A percentile compares a stretch with the other conserved stretches of the same genome.
Evolutionary conservation across 2,888 invertebrate genomes (phyloP).

Genomic region (Phalera bucephala): DNA sequence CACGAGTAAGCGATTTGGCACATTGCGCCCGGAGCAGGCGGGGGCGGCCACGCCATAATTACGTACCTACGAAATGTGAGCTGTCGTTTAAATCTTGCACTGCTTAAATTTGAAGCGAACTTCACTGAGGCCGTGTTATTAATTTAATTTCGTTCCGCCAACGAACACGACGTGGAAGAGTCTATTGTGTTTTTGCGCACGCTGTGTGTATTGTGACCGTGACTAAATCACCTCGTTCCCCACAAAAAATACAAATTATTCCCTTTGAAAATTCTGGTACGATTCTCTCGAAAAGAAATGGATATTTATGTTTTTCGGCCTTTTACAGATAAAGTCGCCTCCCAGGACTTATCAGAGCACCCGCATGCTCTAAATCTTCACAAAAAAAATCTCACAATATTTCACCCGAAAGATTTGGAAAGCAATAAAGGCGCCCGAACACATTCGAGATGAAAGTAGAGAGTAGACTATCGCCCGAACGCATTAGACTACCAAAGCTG

Average conservation of each 20-base stretch:
- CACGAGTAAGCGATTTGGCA: conserved; percentile 80
- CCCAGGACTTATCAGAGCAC: conserved; percentile 21
- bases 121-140: conserved; percentile 60
- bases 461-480: conserved; percentile 44
- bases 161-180: conserved; percentile 18
- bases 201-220: conserved; percentile 17
- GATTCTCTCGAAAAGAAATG: conserved; percentile 25
- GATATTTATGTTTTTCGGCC: conserved; percentile 28
- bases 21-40: conserved; percentile 66
- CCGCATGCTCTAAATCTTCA: conserved; percentile 12
- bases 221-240: conserved; percentile 20
- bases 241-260: conserved; percentile 20
- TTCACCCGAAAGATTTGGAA: conserved; percentile 24
- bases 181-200: conserved; percentile 26
- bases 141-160: conserved; percentile 64
- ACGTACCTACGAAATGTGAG: conserved; percentile 74
- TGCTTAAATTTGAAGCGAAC: conserved; percentile 75
- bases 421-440: conserved; percentile 21
- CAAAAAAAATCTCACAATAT: conserved; percentile 22
- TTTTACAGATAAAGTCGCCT: conserved; percentile 25
- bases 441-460: conserved; percentile 28
- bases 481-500: conserved; percentile 79
- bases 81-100: conserved; percentile 78
- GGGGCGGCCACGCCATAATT: conserved; percentile 71
- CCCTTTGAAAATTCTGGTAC: conserved; percentile 21